phyloP scores from a whole-genome alignment of 2,113 vertebrate genomes.

The Tyrannus savana region DNA sequence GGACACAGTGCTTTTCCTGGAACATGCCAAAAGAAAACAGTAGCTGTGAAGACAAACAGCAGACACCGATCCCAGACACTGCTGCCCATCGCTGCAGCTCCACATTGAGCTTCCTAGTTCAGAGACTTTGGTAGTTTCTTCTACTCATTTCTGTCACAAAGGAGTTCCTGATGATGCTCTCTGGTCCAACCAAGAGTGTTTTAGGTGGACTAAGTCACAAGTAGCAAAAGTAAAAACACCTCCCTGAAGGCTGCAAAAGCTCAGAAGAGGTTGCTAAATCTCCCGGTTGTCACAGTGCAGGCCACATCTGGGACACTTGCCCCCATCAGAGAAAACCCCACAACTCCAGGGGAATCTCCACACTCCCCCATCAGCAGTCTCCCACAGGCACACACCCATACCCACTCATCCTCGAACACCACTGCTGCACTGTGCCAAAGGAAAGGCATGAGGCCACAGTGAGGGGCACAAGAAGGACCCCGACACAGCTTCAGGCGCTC shows the following conservation, averaged over 20 bases:
- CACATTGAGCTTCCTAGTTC: not conserved
- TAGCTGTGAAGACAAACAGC: not conserved
- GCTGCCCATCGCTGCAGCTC: not conserved
- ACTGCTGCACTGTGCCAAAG: not conserved
- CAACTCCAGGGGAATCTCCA: not conserved
- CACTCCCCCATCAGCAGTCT: not conserved
- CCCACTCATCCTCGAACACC: not conserved
- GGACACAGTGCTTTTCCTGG: not conserved
- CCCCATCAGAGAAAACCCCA: not conserved
- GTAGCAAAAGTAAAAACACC: not conserved
- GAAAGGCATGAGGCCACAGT: not conserved
- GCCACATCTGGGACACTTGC: not conserved
- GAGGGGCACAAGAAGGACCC: not conserved
- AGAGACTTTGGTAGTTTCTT: constrained; percentile 3
- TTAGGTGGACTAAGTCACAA: not conserved
- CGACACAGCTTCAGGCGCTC: accelerated
- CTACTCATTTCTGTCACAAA: not conserved
- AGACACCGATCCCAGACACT: not conserved
- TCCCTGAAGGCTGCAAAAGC: not conserved
- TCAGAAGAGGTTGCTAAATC: not conserved
- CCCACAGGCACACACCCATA: not conserved
- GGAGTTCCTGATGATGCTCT: not conserved
- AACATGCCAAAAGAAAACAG: not conserved
- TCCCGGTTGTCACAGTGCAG: not conserved
- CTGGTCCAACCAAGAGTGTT: not conserved